A percentile compares a stretch with the other conserved stretches of the same genome.
Evolutionary conservation across 2,113 vertebrate genomes (phyloP).

Genomic region (Phaethon lepturus): DNA sequence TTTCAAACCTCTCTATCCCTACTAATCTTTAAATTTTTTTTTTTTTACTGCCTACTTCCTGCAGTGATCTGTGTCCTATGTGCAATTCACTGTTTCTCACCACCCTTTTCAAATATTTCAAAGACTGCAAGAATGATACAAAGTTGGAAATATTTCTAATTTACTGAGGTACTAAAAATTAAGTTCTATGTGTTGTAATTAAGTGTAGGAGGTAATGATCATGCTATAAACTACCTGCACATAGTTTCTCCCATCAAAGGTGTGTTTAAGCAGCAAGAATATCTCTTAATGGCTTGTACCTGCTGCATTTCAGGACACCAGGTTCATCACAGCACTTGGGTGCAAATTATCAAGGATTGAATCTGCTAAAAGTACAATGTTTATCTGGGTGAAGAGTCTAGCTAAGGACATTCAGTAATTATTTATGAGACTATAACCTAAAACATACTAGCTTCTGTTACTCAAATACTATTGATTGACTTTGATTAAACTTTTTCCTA

Average conservation of each 20-base stretch:
- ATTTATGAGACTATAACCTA: not conserved
- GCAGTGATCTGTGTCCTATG: not conserved
- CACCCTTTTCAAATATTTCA: not conserved
- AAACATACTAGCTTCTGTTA: not conserved
- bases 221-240: not conserved
- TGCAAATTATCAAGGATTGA: not conserved
- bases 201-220: not conserved
- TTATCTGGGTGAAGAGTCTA: not conserved
- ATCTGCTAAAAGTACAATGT: not conserved
- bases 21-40: too few relatives aligned
- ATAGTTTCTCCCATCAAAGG: not conserved
- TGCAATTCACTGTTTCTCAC: not conserved
- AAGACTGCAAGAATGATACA: not conserved
- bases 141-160: not conserved
- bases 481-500: not conserved
- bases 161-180: not conserved
- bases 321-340: not conserved
- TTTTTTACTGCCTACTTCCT: not conserved
- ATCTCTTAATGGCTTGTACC: not conserved
- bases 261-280: not conserved
- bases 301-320: not conserved
- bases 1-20: not conserved
- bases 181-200: not conserved
- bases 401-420: not conserved
- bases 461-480: not conserved